phyloP scores from a whole-genome alignment of 2,888 invertebrate species.

The Amitus sp. region DNA sequence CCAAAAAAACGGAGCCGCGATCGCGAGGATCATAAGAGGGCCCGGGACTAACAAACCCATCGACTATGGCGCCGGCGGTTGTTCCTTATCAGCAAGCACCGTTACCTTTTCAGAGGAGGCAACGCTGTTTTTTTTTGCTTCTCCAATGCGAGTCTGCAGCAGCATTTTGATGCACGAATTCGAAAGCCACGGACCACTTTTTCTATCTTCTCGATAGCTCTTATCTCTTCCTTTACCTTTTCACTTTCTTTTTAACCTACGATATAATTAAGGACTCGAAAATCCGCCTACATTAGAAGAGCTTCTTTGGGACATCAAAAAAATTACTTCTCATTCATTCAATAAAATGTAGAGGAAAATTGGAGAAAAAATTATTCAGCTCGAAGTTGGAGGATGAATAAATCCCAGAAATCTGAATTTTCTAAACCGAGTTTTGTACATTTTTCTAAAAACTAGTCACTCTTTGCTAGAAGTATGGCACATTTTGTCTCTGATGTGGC shows the following conservation, averaged over 20 bases:
- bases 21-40: conserved; percentile 15
- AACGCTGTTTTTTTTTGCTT: conserved; percentile 35
- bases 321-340: too few species aligned
- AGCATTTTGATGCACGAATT: conserved; percentile 33
- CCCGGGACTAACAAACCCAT: conserved; percentile 40
- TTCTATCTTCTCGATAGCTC: conserved; percentile 24
- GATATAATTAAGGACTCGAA: conserved; percentile 1
- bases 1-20: conserved; percentile 22
- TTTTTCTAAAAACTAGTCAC: too few species aligned
- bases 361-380: too few species aligned
- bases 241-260: conserved; percentile 11
- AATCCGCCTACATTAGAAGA: too few species aligned
- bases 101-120: conserved; percentile 37
- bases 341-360: too few species aligned
- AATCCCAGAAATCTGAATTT: too few species aligned
- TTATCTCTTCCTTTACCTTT: conserved; percentile 19
- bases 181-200: conserved; percentile 10
- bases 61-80: conserved; percentile 35
- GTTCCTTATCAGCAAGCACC: conserved; percentile 37
- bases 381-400: too few species aligned
- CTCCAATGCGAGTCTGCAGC: conserved; percentile 33
- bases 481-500: too few species aligned
- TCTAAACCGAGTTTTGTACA: too few species aligned
- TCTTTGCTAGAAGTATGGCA: too few species aligned
- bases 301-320: too few species aligned